phyloP scores from a whole-genome alignment of 2,113 vertebrate genomes.

The Saccopteryx bilineata region DNA sequence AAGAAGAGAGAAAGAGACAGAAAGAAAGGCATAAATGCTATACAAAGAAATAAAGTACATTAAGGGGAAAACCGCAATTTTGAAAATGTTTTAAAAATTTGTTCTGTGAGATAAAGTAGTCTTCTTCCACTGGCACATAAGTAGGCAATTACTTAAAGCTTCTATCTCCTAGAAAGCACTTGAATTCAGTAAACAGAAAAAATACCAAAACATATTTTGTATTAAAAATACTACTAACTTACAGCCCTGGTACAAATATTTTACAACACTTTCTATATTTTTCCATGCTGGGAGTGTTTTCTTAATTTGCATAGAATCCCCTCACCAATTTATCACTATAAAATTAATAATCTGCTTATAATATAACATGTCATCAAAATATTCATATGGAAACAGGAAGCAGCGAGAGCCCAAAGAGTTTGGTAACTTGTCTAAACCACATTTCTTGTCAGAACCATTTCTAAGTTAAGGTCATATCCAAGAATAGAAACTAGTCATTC shows the following conservation, averaged over 20 bases:
- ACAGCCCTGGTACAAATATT: neutral
- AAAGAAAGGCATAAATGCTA: neutral
- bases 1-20: neutral
- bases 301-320: neutral
- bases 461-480: neutral
- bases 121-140: neutral
- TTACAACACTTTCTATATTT: neutral
- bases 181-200: neutral
- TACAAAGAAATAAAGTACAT: neutral
- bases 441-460: neutral
- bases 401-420: neutral
- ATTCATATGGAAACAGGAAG: neutral
- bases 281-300: neutral
- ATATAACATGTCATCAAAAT: neutral
- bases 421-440: neutral
- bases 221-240: neutral
- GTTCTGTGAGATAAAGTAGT: neutral
- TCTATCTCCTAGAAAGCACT: neutral
- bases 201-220: neutral
- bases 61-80: neutral
- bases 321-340: neutral
- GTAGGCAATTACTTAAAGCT: neutral
- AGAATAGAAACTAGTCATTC: neutral
- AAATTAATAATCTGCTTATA: slow-evolving; percentile 14
- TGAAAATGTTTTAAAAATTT: neutral